Evolutionary conservation across 2,113 vertebrate genomes (phyloP).

Genomic region (Aegypius monachus): DNA sequence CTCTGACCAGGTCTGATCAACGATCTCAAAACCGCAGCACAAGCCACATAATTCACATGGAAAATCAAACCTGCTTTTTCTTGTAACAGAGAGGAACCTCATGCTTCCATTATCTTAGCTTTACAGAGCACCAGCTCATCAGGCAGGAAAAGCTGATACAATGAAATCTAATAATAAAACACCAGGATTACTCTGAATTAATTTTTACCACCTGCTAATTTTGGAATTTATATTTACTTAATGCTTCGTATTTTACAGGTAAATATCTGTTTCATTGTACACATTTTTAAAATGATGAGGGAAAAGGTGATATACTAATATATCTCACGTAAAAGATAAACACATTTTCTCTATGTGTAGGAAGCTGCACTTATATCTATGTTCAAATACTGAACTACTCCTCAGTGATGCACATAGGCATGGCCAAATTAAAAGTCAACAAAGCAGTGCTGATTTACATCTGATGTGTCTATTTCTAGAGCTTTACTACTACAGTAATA

Average conservation of each 20-base stretch:
- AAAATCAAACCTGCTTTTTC: neutral
- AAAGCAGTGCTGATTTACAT: neutral
- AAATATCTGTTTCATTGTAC: neutral
- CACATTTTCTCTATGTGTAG: neutral
- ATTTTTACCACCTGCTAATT: neutral
- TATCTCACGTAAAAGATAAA: neutral
- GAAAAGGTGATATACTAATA: neutral
- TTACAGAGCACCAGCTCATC: neutral
- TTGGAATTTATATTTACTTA: neutral
- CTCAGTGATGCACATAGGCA: neutral
- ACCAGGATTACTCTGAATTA: neutral
- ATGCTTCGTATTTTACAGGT: neutral
- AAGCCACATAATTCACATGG: neutral
- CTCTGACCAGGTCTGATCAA: neutral
- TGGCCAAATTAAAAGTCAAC: constrained; percentile 16
- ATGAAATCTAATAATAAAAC: neutral
- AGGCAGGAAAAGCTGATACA: neutral
- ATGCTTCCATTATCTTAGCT: neutral
- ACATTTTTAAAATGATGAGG: neutral
- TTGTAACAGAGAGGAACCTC: neutral
- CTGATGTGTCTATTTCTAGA: constrained; percentile 3
- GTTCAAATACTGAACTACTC: neutral
- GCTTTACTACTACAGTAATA: neutral
- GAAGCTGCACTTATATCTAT: neutral
- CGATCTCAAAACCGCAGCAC: neutral